These are phyloP conservation scores for Lobophora halterata DNA, from an alignment of 2,888 invertebrate genomes.

Conservation along the genomic window DNA sequence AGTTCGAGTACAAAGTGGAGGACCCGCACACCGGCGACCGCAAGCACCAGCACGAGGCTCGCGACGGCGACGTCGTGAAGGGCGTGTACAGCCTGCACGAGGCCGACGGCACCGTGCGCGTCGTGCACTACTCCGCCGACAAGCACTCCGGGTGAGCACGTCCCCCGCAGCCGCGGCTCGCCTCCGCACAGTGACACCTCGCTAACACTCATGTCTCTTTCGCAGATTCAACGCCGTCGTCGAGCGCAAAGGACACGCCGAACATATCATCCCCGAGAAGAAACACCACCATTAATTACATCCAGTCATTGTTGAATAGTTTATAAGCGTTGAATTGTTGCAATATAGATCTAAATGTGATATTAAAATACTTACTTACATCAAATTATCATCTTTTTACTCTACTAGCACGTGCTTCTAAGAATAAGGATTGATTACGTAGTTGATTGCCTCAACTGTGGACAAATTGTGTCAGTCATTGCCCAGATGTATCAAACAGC, in stretches of 20 bases:
- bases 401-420: no score
- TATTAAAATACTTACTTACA: no score
- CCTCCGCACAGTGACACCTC: neutral
- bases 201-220: neutral
- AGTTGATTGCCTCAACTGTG: no score
- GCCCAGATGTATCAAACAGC: no score
- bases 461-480: no score
- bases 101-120: conserved; percentile 48
- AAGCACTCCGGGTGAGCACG: conserved; percentile 39
- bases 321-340: no score
- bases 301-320: no score
- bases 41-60: conserved; percentile 76
- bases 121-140: conserved; percentile 76
- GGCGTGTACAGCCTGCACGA: conserved; percentile 71
- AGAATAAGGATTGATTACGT: no score
- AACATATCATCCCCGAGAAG: conserved; percentile 27
- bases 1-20: conserved; percentile 55
- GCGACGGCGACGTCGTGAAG: conserved; percentile 80
- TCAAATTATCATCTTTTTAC: no score
- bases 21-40: conserved; percentile 79
- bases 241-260: conserved; percentile 40
- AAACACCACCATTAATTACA: conserved; percentile 23
- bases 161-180: neutral
- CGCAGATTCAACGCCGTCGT: conserved; percentile 31
- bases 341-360: no score